Evolutionary conservation across 2,113 vertebrate species (phyloP).

Genomic region (Rousettus leschenaultii): DNA sequence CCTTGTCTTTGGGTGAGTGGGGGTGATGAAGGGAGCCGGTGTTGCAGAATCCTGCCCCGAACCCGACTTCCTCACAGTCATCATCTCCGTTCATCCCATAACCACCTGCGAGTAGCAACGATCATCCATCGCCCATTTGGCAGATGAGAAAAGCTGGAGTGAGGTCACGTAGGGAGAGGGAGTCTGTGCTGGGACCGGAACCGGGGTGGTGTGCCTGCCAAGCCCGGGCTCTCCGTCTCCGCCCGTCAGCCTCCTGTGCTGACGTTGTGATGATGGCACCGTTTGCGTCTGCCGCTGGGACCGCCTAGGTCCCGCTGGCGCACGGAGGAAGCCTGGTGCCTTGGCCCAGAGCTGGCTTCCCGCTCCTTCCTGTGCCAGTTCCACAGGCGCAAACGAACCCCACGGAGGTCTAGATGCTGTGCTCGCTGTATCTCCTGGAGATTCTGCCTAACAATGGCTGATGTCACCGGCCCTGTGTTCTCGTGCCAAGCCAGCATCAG

Average conservation of each 20-base stretch:
- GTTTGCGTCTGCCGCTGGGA: background rate
- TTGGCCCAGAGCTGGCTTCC: background rate
- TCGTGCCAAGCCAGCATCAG: conserved; percentile 27
- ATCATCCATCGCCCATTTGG: background rate
- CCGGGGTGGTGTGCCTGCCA: accelerated
- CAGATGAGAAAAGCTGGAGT: background rate
- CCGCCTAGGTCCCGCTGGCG: background rate
- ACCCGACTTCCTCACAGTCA: background rate
- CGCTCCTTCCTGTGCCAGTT: background rate
- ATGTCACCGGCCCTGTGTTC: conserved; percentile 28
- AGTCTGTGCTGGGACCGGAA: background rate
- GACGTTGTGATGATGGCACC: background rate
- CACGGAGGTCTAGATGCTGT: background rate
- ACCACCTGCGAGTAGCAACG: background rate
- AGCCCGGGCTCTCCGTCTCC: background rate
- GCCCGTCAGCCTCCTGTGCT: background rate
- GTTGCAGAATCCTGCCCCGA: background rate
- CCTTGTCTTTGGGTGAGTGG: background rate
- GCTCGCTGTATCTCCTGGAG: background rate
- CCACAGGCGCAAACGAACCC: background rate
- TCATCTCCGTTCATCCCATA: background rate
- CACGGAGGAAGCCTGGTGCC: conserved; percentile 3
- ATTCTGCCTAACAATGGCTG: conserved; percentile 17
- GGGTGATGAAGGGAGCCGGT: background rate
- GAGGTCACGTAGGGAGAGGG: background rate